Percentiles rank a stretch among this genome's conserved stretches.
These are phyloP conservation scores for Escarpia spicata DNA, from an alignment of 2,888 invertebrate species.

Conservation along the genomic window DNA sequence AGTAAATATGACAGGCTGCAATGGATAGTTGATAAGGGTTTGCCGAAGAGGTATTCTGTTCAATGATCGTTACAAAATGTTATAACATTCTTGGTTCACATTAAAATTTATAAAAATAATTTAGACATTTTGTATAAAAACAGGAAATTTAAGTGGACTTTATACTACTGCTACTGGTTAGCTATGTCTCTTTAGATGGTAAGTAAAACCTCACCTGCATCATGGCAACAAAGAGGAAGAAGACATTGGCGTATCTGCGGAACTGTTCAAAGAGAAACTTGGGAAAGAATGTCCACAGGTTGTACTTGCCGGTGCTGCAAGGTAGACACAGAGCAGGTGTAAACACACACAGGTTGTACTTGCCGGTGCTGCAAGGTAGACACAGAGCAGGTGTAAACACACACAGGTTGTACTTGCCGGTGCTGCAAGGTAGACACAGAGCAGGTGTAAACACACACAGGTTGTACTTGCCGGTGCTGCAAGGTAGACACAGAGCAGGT, in stretches of 20 bases:
- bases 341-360: too few relatives aligned
- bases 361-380: too few relatives aligned
- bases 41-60: background rate
- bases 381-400: too few relatives aligned
- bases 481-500: too few relatives aligned
- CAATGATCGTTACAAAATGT: background rate
- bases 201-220: slow-evolving; percentile 75
- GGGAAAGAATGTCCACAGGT: slow-evolving; percentile 83
- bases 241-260: slow-evolving; percentile 97
- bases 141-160: background rate
- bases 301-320: slow-evolving; percentile 94
- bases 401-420: too few relatives aligned
- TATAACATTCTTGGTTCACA: background rate
- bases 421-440: too few relatives aligned
- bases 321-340: background rate
- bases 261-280: slow-evolving; percentile 99
- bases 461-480: too few relatives aligned
- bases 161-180: background rate
- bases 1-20: too few relatives aligned
- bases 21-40: background rate
- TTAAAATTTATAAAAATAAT: background rate
- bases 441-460: too few relatives aligned
- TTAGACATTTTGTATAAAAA: background rate
- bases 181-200: background rate
- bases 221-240: slow-evolving; percentile 97